These are phyloP conservation scores for Scomberomorus guttatus DNA, from an alignment of 2,797 vertebrate genomes.

Conservation along the genomic window DNA sequence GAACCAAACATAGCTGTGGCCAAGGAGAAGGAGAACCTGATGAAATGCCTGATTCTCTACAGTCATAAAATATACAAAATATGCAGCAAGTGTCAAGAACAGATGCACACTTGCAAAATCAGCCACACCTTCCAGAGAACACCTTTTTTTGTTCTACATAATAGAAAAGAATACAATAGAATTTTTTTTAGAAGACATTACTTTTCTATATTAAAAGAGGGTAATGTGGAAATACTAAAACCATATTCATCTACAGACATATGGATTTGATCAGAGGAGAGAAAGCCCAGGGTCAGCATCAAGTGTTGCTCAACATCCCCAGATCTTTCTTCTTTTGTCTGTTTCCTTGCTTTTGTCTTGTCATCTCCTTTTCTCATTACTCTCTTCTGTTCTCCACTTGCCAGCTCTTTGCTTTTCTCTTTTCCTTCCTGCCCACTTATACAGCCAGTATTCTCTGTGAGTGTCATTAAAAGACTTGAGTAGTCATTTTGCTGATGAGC, in stretches of 20 bases:
- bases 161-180: not conserved
- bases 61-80: constrained; percentile 62
- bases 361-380: not conserved
- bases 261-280: not conserved
- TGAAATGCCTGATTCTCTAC: constrained; percentile 70
- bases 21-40: constrained; percentile 21
- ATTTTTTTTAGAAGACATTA: too few species aligned
- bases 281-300: too few species aligned
- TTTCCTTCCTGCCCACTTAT: not conserved
- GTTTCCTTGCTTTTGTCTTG: not conserved
- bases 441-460: not conserved
- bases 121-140: constrained; percentile 1
- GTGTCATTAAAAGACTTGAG: constrained; percentile 21
- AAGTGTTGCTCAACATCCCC: not conserved
- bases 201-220: not conserved
- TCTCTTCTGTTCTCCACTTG: not conserved
- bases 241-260: not conserved
- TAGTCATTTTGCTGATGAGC: constrained; percentile 34
- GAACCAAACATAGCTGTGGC: constrained; percentile 10
- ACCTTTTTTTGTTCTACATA: not conserved
- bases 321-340: constrained; percentile 4
- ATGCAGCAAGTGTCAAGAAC: constrained; percentile 62
- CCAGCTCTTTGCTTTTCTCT: constrained; percentile 10
- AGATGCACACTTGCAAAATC: constrained; percentile 28
- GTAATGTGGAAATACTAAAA: not conserved